phyloP scores from a whole-genome alignment of 2,113 vertebrate species.

The Pelecanus crispus region DNA sequence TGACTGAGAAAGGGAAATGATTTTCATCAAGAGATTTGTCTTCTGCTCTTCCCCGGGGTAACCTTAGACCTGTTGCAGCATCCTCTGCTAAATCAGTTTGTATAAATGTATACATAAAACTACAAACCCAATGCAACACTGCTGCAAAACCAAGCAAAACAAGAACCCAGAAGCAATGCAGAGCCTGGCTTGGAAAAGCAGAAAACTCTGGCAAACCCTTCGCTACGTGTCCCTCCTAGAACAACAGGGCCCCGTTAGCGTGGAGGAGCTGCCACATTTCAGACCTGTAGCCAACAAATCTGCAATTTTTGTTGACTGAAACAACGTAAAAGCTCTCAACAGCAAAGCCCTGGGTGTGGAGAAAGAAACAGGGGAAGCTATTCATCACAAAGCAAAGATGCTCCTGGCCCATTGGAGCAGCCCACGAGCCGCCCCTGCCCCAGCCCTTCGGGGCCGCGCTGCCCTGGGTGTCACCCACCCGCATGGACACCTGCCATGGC shows the following conservation, averaged over 20 bases:
- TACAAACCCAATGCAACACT: background rate
- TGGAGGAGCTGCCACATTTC: background rate
- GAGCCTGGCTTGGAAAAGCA: background rate
- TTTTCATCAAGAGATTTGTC: background rate
- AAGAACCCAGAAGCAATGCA: background rate
- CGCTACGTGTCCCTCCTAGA: rapidly evolving
- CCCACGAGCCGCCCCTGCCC: rapidly evolving
- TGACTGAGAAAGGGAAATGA: background rate
- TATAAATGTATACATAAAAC: background rate
- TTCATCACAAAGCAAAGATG: background rate
- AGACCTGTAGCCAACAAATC: background rate
- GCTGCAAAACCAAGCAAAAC: background rate
- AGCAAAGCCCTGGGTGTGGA: background rate
- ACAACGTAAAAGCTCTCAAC: background rate
- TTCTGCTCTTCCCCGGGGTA: background rate
- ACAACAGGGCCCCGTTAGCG: background rate
- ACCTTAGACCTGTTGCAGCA: background rate
- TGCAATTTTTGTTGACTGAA: background rate
- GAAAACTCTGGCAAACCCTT: background rate
- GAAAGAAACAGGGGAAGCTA: background rate
- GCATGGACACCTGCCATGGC: background rate
- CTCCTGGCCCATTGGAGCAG: background rate
- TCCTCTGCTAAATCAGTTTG: background rate
- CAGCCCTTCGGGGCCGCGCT: rapidly evolving
- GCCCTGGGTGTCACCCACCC: background rate